Base-by-base conservation (phyloP, 2,113 vertebrate species). In the Pongo abelii region DNA sequence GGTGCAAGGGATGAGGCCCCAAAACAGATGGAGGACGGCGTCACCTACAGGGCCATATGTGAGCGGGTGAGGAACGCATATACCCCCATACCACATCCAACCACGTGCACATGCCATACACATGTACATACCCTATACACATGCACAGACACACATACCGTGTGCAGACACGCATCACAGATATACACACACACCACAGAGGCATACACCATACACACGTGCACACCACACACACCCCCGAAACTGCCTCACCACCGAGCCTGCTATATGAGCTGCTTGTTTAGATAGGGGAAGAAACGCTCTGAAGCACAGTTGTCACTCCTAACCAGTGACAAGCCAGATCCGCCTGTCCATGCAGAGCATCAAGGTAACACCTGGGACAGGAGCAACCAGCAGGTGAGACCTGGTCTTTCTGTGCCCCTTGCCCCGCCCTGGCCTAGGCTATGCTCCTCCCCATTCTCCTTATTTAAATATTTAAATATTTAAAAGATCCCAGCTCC, bases 321-420 rank as follows among this genome's bases (percentile, higher is more conserved):
- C 5, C 74, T 32, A 38, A 43, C 6, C 5, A 8, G 61, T 14
- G 38, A 22, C n/a, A 17, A 43, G 80, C 61, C 30, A 8, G 38
- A 43, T 20, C 13, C 3, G 6, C 52, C 27, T 38, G 72, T 35
- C 25, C 35, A 5, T 3, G 10, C 4, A 43, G 74, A 40, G 5
- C 4, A 8, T 11, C 61, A 48, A 23, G 35, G 18, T 7, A 13
- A 59, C 0, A 8, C 1, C 1, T 3, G 14, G 30, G 35, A 18
- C 12, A 40, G 32, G 50, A 59, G 30, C 5, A 7, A 40, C 7
- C 9, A 3, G 50, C 27, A 13, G 35, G 1, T 8, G 35, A 18
- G 11, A 8, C 69, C 38, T 3, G n/a, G 27, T 1, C 0, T 2
- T 6, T 2, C 38, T 6, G 5, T 12, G 43, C 13, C 16, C 20